Conservation (phyloP, 1,140 invertebrate species). For the Potamilus streckersoni region DNA sequence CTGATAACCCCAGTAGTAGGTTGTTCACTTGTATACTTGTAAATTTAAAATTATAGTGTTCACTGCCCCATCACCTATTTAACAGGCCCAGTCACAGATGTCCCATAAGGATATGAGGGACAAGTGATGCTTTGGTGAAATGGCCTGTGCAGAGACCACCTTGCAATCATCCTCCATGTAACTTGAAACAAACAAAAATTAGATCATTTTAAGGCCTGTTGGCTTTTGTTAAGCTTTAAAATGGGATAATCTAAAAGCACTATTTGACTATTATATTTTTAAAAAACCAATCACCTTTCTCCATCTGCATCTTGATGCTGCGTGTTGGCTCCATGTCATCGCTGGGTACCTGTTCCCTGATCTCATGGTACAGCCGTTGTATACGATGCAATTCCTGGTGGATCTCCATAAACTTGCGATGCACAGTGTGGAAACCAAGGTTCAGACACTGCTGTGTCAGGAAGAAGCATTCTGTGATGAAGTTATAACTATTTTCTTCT, state of each 20-base stretch:
- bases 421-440: constrained; percentile 82
- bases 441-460: constrained; percentile 88
- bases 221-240: not conserved
- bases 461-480: constrained; percentile 91
- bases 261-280: not conserved
- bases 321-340: constrained; percentile 71
- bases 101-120: not conserved
- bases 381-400: constrained; percentile 81
- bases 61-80: not conserved
- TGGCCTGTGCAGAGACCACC: not conserved
- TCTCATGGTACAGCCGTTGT: constrained; percentile 78
- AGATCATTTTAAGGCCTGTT: not conserved
- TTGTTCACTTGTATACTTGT: too few relatives aligned
- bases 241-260: not conserved
- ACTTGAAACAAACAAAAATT: not conserved
- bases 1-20: not conserved
- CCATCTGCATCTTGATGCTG: constrained; percentile 75
- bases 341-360: constrained; percentile 41
- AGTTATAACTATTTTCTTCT: constrained; percentile 73
- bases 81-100: not conserved
- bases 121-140: not conserved
- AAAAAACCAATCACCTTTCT: constrained; percentile 64
- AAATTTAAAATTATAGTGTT: not conserved
- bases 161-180: not conserved
- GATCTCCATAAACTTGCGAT: constrained; percentile 79